Percentiles rank a stretch among this genome's conserved stretches.
phyloP scores from a whole-genome alignment of 2,888 invertebrate species.

The Dicycla oo region DNA sequence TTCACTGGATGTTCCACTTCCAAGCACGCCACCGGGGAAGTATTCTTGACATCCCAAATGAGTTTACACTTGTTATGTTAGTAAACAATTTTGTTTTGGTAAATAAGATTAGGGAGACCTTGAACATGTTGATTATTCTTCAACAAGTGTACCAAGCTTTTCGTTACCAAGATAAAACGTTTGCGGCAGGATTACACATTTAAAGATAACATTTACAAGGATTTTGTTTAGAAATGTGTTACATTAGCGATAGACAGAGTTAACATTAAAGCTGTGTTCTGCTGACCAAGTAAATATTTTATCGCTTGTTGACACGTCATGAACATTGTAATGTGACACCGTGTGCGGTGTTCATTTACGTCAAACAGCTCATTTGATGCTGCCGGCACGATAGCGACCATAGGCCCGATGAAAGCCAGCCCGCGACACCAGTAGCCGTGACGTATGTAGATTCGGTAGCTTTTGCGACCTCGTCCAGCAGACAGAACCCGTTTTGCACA shows the following conservation, averaged over 20 bases:
- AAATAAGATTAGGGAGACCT: slow-evolving; percentile 43
- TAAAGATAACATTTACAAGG: slow-evolving; percentile 39
- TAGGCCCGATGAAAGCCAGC: slow-evolving; percentile 76
- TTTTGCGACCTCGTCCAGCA: slow-evolving; percentile 75
- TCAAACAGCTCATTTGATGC: slow-evolving; percentile 76
- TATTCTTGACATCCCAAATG: slow-evolving; percentile 35
- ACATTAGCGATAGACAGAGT: slow-evolving; percentile 50
- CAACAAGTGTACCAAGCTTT: slow-evolving; percentile 47
- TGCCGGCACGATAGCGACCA: slow-evolving; percentile 73
- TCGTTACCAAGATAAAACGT: slow-evolving; percentile 28
- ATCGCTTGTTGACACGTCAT: slow-evolving; percentile 80
- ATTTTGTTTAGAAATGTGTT: slow-evolving; percentile 35
- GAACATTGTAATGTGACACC: slow-evolving; percentile 82
- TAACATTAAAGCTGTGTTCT: slow-evolving; percentile 59
- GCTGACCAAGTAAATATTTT: slow-evolving; percentile 77
- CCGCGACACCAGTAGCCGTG: slow-evolving; percentile 72
- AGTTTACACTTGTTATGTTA: slow-evolving; percentile 31
- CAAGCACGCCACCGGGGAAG: slow-evolving; percentile 3
- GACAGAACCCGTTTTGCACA: slow-evolving; percentile 84
- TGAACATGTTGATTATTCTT: slow-evolving; percentile 38
- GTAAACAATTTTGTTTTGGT: slow-evolving; percentile 46
- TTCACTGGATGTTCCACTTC: slow-evolving; percentile 25
- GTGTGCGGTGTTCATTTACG: slow-evolving; percentile 75
- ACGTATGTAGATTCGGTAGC: slow-evolving; percentile 81
- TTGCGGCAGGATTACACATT: slow-evolving; percentile 23